Conservation (phyloP, 2,888 invertebrate species). For the Stenotaenia linearis region DNA sequence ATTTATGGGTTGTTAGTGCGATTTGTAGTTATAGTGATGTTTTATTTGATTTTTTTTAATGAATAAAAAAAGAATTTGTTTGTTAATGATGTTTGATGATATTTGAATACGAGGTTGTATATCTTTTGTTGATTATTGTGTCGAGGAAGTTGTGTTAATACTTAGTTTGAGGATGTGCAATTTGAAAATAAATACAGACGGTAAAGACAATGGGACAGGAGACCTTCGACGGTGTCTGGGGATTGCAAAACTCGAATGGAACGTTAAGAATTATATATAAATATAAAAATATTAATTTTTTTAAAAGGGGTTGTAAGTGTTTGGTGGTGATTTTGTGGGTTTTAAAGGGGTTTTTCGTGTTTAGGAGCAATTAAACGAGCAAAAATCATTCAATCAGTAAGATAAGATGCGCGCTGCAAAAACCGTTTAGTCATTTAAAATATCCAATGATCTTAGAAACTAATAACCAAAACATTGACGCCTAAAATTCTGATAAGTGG, state of each 20-base stretch:
- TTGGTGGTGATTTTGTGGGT: too few species aligned
- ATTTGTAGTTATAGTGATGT: not conserved
- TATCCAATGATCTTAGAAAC: too few species aligned
- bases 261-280: not conserved
- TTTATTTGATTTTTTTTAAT: not conserved
- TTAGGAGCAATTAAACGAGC: too few species aligned
- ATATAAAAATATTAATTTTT: not conserved
- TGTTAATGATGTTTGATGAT: not conserved
- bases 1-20: not conserved
- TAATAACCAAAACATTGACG: too few species aligned
- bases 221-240: not conserved
- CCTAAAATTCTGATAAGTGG: too few species aligned
- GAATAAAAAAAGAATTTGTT: too few species aligned
- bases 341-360: too few species aligned
- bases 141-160: slow-evolving; percentile 6
- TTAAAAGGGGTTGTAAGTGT: too few species aligned
- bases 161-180: not conserved
- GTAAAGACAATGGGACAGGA: slow-evolving; percentile 7
- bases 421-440: too few species aligned
- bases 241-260: slow-evolving; percentile 3
- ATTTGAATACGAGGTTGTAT: not conserved
- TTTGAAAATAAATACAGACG: not conserved
- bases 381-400: too few species aligned
- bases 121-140: not conserved
- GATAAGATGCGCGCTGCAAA: too few species aligned